These are phyloP conservation scores for Willowsia nigromaculata DNA, from an alignment of 2,888 invertebrate genomes.

Conservation along the genomic window DNA sequence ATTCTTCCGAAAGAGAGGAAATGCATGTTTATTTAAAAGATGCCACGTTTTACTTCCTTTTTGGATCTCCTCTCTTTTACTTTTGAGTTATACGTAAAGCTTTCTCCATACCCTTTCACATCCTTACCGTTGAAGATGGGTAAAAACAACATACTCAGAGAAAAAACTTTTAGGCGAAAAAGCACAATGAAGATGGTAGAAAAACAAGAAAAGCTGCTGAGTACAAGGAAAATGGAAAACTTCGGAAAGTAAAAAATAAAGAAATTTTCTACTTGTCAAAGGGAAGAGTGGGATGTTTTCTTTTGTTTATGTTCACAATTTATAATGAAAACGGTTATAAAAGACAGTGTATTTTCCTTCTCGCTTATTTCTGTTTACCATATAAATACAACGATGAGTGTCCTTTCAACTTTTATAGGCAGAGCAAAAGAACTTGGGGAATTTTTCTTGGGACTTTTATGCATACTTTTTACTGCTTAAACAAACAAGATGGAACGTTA, in stretches of 20 bases:
- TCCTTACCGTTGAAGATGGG: neutral
- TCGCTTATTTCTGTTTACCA: neutral
- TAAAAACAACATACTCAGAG: neutral
- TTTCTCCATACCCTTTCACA: neutral
- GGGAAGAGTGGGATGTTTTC: neutral
- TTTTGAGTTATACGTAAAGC: neutral
- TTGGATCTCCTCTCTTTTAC: neutral
- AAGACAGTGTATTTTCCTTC: too few species aligned
- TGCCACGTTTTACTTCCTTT: conserved; percentile 64
- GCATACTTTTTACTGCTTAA: neutral
- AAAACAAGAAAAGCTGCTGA: neutral
- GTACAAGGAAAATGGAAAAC: conserved; percentile 20
- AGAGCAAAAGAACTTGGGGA: conserved; percentile 35
- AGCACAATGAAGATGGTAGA: conserved; percentile 12
- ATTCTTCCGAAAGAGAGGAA: conserved; percentile 74
- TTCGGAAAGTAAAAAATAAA: conserved; percentile 28
- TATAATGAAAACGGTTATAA: neutral
- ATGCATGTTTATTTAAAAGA: conserved; percentile 68
- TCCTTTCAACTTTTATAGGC: neutral
- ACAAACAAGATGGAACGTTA: conserved; percentile 40
- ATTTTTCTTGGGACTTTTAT: conserved; percentile 40
- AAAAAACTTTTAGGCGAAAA: neutral
- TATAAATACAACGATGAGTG: neutral
- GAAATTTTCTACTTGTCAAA: conserved; percentile 27
- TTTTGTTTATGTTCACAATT: neutral